Conservation (phyloP, 2,888 invertebrate genomes). For the Drosophila melanosoma region DNA sequence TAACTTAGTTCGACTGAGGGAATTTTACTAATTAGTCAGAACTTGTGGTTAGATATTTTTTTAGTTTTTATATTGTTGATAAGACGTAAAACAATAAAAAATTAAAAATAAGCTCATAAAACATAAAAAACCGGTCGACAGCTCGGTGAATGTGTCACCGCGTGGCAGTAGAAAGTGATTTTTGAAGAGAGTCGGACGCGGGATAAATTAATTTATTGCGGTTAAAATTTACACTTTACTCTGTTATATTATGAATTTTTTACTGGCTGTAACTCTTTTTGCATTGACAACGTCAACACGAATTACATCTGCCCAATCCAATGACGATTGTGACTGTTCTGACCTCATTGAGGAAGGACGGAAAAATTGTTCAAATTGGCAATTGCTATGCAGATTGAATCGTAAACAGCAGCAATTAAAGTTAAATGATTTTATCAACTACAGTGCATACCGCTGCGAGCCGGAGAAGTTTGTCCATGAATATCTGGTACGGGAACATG, state of each 20-base stretch:
- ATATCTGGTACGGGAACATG: conserved; percentile 55
- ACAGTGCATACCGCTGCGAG: conserved; percentile 37
- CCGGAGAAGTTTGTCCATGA: conserved; percentile 64
- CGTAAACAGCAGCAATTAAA: no score
- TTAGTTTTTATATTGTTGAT: neutral
- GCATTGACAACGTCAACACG: conserved; percentile 13
- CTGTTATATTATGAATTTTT: conserved; percentile 50
- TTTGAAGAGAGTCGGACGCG: conserved; percentile 45
- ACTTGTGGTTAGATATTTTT: neutral
- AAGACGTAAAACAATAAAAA: neutral
- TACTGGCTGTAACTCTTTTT: conserved; percentile 29
- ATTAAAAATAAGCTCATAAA: neutral
- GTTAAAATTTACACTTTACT: no score
- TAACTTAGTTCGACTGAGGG: no score
- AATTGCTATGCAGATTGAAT: no score
- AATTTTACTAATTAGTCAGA: neutral
- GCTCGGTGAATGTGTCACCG: conserved; percentile 7
- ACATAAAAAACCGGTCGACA: conserved; percentile 13
- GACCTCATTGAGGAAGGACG: no score
- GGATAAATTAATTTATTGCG: conserved; percentile 11
- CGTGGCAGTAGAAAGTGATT: conserved; percentile 43
- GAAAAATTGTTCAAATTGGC: no score
- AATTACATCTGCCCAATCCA: neutral
- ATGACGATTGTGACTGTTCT: neutral
- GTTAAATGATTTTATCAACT: no score